A percentile compares a stretch with the other conserved stretches of the same genome.
Conservation (phyloP, 2,888 invertebrate genomes). For the Ochropleura plecta region DNA sequence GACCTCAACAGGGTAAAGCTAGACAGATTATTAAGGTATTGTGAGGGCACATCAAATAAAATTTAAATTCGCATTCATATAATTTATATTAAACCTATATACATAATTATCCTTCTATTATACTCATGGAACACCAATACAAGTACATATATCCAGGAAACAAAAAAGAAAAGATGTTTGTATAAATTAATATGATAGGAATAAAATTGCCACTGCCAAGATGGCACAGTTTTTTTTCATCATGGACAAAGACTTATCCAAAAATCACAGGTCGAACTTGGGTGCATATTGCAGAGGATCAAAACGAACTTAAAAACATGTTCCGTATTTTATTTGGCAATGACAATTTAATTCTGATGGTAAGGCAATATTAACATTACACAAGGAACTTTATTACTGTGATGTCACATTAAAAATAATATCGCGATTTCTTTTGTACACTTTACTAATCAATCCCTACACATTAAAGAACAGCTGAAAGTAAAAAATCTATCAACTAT, state of each 20-base stretch:
- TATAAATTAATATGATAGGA: constrained; percentile 17
- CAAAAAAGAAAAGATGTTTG: constrained; percentile 42
- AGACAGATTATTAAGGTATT: neutral
- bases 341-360: neutral
- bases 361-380: constrained; percentile 23
- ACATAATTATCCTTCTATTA: constrained; percentile 63
- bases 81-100: constrained; percentile 79
- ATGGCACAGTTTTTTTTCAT: neutral
- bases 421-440: constrained; percentile 49
- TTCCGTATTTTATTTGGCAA: constrained; percentile 1
- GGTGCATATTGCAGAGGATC: neutral
- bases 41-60: constrained; percentile 51
- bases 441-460: constrained; percentile 40
- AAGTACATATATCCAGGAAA: constrained; percentile 59
- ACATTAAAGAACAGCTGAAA: constrained; percentile 48
- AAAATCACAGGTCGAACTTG: neutral
- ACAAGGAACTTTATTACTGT: constrained; percentile 52
- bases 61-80: constrained; percentile 76
- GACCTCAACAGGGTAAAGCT: neutral
- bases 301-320: neutral
- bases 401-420: constrained; percentile 43
- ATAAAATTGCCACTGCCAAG: constrained; percentile 24
- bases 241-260: neutral
- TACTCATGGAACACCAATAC: constrained; percentile 66
- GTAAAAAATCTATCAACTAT: constrained; percentile 60